Base-by-base conservation (phyloP, 1,140 invertebrate species). In the Aphidius ervi region DNA sequence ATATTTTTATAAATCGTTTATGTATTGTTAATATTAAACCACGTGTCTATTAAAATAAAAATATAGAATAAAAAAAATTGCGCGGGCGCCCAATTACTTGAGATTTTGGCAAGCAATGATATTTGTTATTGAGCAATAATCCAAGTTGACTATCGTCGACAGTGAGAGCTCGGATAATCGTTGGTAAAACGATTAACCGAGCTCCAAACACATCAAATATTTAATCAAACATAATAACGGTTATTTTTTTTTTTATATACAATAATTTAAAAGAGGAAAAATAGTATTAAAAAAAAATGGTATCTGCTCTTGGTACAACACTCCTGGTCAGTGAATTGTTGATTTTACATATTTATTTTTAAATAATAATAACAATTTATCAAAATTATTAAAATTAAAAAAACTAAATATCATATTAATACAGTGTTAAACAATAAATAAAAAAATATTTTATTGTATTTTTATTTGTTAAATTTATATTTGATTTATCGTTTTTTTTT, bases 281-380 rank as follows among this genome's bases (percentile, higher is more conserved):
- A 16, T 16, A 16, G 16, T 16, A 16, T 16, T 16, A 0, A 0
- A 16, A 16, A 16, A 59, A 46, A 41, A 61, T 61, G 59, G 54
- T 61, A 23, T 46, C 59, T 8, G 59, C 59, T 49, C 54, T 61
- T 56, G 59, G 53, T 61, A 63, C 58, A 43, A 43, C 46, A 41
- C 46, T 47, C 54, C 56, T 61, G 63, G 58, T 59, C 63, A 62
- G 60, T 65, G 63, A 60, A 60, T 62, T 58, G 63, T 65, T 57
- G 60, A 62, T 59, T 56, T 56, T 58, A 43, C 31, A 56, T 23
- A 54, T 54, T 16, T 54, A 54, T 20, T 6, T 20, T 31, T 31
- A 31, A 31, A 31, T 31, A 31, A 31, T 31, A 31, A 31, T 31
- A 31, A 31, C 23, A 31, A 31, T 31, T 1, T 16, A 16, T 16